Conservation (phyloP, 1,140 invertebrate genomes). For the Antheraea mylitta region DNA sequence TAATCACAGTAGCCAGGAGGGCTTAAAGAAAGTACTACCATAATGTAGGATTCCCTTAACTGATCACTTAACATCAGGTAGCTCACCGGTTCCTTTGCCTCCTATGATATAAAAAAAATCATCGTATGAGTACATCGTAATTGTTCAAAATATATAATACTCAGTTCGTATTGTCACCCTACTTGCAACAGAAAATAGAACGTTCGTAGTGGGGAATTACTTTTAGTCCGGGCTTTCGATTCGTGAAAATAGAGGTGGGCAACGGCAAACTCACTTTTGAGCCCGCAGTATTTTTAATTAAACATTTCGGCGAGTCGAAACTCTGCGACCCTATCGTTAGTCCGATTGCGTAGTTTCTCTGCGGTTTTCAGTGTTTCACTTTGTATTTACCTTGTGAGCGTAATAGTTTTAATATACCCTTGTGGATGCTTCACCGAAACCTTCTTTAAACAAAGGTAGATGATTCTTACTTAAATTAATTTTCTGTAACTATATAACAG, state of each 20-base stretch:
- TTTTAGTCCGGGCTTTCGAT: slow-evolving; percentile 32
- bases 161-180: slow-evolving; percentile 6
- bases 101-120: no score
- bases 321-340: slow-evolving; percentile 3
- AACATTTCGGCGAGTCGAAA: slow-evolving; percentile 28
- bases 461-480: neutral
- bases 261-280: slow-evolving; percentile 24
- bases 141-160: neutral
- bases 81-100: no score
- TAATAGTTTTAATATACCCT: slow-evolving; percentile 1
- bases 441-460: neutral
- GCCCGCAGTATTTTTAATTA: slow-evolving; percentile 35
- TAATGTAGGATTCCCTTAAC: no score
- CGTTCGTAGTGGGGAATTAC: slow-evolving; percentile 20
- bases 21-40: no score
- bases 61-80: no score
- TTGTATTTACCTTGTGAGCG: neutral
- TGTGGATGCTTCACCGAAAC: neutral
- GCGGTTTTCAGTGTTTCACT: slow-evolving; percentile 2
- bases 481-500: no score
- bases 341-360: neutral
- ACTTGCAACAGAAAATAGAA: slow-evolving; percentile 29
- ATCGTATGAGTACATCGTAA: no score
- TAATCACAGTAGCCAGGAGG: no score
- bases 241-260: slow-evolving; percentile 32